A percentile compares a stretch with the other conserved stretches of the same genome.
phyloP scores from a whole-genome alignment of 1,140 invertebrate genomes.

The Drosophila trapezifrons region DNA sequence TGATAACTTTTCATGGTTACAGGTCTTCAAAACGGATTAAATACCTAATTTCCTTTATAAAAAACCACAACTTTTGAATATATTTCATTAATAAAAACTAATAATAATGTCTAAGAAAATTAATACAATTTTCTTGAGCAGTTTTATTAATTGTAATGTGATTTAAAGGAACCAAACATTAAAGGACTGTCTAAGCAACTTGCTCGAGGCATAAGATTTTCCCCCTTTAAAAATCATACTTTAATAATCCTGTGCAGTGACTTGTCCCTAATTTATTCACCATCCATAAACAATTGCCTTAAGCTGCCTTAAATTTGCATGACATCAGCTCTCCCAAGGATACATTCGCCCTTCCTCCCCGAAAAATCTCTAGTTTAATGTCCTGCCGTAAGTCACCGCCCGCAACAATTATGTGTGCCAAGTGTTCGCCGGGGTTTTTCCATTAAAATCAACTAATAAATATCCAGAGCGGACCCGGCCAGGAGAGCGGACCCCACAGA shows the following conservation, averaged over 20 bases:
- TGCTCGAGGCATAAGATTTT: no score
- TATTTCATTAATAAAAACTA: not conserved
- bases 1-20: no score
- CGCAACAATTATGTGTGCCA: constrained; percentile 54
- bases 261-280: constrained; percentile 18
- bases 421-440: constrained; percentile 51
- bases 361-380: constrained; percentile 51
- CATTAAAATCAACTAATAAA: constrained; percentile 77
- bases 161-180: not conserved
- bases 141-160: not conserved
- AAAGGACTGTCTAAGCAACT: no score
- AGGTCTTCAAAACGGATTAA: not conserved
- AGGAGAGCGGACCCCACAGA: constrained; percentile 14
- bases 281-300: constrained; percentile 31
- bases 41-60: not conserved
- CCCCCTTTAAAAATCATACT: not conserved
- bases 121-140: no score
- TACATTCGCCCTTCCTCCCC: not conserved
- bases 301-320: constrained; percentile 43
- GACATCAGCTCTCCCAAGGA: constrained; percentile 19
- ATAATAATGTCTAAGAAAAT: not conserved
- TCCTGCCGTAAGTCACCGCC: constrained; percentile 32
- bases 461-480: constrained; percentile 39
- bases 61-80: not conserved
- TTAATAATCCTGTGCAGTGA: not conserved